Conservation (phyloP, 2,888 invertebrate genomes). For the Drosophila ochracea region DNA sequence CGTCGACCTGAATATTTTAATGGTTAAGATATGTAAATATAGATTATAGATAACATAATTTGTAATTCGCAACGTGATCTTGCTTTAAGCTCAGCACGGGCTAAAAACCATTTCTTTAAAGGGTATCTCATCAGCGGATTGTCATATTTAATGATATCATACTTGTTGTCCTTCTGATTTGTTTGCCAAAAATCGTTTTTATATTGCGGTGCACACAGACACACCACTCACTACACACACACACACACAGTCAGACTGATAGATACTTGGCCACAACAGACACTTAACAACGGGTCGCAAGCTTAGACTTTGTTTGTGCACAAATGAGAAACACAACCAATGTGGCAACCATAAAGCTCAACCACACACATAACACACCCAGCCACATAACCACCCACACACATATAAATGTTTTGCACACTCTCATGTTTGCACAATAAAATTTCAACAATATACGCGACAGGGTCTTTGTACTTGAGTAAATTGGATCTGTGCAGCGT, state of each 20-base stretch:
- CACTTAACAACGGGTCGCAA: conserved; percentile 70
- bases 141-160: conserved; percentile 5
- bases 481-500: conserved; percentile 76
- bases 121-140: conserved; percentile 49
- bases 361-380: conserved; percentile 23
- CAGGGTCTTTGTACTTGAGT: conserved; percentile 79
- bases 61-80: conserved; percentile 11
- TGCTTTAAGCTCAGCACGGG: background rate
- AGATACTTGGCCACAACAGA: conserved; percentile 45
- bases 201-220: conserved; percentile 61
- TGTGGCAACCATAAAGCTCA: conserved; percentile 77
- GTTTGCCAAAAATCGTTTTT: conserved; percentile 77
- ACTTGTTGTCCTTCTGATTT: conserved; percentile 62
- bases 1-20: background rate
- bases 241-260: conserved; percentile 1
- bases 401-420: conserved; percentile 35
- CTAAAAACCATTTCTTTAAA: conserved; percentile 27
- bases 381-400: conserved; percentile 11
- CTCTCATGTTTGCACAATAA: conserved; percentile 79
- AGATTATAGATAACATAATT: background rate
- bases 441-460: conserved; percentile 80
- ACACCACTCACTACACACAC: background rate
- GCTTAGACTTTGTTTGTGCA: conserved; percentile 53
- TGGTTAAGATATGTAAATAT: background rate
- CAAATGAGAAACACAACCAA: conserved; percentile 64